Percentiles rank a stretch among this genome's conserved stretches.
Evolutionary conservation across 2,797 vertebrate species (phyloP).

Genomic region (Apodemus agrarius): DNA sequence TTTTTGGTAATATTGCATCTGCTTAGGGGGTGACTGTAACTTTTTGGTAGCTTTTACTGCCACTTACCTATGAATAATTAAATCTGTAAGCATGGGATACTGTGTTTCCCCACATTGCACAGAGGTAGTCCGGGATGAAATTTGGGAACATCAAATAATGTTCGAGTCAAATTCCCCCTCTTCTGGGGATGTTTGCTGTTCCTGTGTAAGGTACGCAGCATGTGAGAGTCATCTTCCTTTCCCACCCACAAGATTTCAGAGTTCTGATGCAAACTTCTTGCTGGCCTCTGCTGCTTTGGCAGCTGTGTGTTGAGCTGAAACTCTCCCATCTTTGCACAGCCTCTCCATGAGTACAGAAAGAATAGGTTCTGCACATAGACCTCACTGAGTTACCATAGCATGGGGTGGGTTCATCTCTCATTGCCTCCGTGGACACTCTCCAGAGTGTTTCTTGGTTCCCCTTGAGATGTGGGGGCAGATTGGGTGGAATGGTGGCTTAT

Average conservation of each 20-base stretch:
- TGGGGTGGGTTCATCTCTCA: rapidly evolving
- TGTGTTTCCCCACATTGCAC: background rate
- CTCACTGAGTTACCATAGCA: rapidly evolving
- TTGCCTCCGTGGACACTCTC: background rate
- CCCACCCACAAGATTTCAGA: rapidly evolving
- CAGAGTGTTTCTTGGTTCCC: background rate
- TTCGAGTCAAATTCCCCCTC: background rate
- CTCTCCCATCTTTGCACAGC: background rate
- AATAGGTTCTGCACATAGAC: background rate
- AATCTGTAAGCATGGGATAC: background rate
- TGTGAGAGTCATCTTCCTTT: rapidly evolving
- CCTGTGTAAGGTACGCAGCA: rapidly evolving
- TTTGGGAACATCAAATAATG: background rate
- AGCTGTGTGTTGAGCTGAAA: background rate
- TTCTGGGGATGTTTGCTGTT: rapidly evolving
- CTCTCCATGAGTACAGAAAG: background rate
- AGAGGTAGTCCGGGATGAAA: background rate
- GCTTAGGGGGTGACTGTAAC: background rate
- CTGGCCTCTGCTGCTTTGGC: background rate
- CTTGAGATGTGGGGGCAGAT: background rate
- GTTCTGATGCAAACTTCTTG: background rate
- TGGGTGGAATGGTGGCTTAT: background rate
- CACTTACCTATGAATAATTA: background rate
- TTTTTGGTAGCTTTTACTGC: background rate
- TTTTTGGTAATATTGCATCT: background rate